These are phyloP conservation scores for Oligia fasciuncula DNA, from an alignment of 2,888 invertebrate species.

Conservation along the genomic window DNA sequence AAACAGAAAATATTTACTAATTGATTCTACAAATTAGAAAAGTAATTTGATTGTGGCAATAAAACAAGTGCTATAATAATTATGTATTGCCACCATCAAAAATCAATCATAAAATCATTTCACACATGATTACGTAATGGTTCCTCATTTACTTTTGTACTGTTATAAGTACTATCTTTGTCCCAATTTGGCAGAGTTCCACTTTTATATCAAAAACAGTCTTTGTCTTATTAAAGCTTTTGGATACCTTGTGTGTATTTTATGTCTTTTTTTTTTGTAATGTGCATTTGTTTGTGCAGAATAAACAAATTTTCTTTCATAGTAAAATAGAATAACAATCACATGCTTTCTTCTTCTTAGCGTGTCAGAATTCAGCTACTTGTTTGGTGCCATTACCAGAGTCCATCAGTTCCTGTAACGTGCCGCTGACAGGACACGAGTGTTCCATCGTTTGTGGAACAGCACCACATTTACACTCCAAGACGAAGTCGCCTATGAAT, in stretches of 20 bases:
- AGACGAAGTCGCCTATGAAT: too few species aligned
- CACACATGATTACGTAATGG: background rate
- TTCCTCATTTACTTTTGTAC: background rate
- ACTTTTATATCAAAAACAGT: slow-evolving; percentile 23
- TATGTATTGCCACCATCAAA: background rate
- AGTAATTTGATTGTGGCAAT: background rate
- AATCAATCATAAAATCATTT: slow-evolving; percentile 1
- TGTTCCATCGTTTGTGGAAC: too few species aligned
- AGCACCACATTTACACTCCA: too few species aligned
- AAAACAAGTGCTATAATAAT: background rate
- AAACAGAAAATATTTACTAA: slow-evolving; percentile 20
- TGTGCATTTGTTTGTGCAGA: background rate
- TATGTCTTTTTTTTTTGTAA: too few species aligned
- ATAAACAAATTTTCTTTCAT: background rate
- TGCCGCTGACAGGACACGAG: too few species aligned
- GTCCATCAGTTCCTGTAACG: too few species aligned
- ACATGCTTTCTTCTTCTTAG: background rate
- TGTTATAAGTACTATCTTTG: slow-evolving; percentile 32
- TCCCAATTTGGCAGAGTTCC: slow-evolving; percentile 47
- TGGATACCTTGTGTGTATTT: too few species aligned
- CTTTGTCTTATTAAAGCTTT: slow-evolving; percentile 4
- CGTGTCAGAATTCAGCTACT: too few species aligned
- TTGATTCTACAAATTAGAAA: background rate
- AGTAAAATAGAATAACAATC: slow-evolving; percentile 14
- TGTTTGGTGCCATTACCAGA: too few species aligned